Evolutionary conservation across 2,797 vertebrate species (phyloP).

Genomic region (Fundulus diaphanus): DNA sequence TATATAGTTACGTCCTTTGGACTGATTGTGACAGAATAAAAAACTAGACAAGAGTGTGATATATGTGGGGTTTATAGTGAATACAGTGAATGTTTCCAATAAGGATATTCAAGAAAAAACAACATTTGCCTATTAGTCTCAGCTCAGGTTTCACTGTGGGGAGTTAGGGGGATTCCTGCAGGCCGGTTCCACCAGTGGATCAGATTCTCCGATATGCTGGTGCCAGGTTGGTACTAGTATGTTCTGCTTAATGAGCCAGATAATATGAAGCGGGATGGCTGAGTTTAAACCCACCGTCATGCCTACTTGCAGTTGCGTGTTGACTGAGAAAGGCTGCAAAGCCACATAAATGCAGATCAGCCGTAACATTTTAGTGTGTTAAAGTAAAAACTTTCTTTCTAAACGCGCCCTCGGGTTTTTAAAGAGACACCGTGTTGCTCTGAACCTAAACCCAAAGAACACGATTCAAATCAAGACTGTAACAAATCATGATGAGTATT

Average conservation of each 20-base stretch:
- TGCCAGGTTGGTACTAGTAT: not conserved
- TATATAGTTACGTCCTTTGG: not conserved
- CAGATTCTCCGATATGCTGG: slow-evolving; percentile 8
- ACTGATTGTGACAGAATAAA: not conserved
- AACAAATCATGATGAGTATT: not conserved
- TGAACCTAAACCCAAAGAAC: too few relatives aligned
- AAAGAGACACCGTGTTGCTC: too few relatives aligned
- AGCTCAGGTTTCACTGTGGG: slow-evolving; percentile 9
- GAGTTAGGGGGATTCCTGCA: slow-evolving; percentile 52
- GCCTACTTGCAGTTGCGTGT: not conserved
- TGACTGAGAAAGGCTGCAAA: not conserved
- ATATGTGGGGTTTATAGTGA: not conserved
- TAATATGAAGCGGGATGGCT: not conserved
- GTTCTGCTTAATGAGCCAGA: not conserved
- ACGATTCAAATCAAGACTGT: not conserved
- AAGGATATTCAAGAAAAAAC: not conserved
- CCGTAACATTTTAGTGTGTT: not conserved
- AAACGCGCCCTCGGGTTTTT: too few relatives aligned
- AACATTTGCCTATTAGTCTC: not conserved
- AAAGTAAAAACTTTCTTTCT: not conserved
- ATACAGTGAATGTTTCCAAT: not conserved
- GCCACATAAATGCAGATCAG: not conserved
- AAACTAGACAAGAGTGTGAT: not conserved
- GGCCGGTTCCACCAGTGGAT: not conserved
- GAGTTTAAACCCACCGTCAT: not conserved